Conservation (phyloP, 2,797 vertebrate genomes). For the Eidolon dupreanum region DNA sequence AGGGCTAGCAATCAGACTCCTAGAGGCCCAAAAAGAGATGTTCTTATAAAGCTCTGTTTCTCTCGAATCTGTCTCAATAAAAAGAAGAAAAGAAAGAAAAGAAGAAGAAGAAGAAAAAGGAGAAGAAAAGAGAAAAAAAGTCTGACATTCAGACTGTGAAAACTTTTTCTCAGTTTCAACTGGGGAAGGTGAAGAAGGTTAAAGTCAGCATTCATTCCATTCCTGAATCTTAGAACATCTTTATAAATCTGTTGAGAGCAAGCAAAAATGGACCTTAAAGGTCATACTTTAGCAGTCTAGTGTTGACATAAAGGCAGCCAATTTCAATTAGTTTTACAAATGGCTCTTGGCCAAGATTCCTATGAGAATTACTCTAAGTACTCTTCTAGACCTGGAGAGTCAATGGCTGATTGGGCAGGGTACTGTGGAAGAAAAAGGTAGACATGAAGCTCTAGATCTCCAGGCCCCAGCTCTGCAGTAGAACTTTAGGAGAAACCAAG, state of each 20-base stretch:
- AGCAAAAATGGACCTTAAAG: not conserved
- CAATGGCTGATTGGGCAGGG: not conserved
- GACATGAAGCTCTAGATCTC: not conserved
- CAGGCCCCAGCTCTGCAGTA: not conserved
- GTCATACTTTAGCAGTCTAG: not conserved
- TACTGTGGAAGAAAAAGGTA: not conserved
- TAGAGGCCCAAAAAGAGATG: not conserved
- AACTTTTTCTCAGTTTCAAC: not conserved
- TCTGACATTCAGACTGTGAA: not conserved
- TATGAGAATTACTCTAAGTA: not conserved
- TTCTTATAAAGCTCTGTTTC: not conserved
- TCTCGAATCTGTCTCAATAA: not conserved
- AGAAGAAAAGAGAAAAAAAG: not conserved
- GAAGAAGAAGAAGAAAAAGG: not conserved
- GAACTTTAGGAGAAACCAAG: not conserved
- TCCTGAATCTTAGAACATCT: not conserved
- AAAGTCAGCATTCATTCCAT: not conserved
- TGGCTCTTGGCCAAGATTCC: not conserved
- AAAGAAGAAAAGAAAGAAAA: too few species aligned
- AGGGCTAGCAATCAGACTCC: conserved; percentile 37
- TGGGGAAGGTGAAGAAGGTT: not conserved
- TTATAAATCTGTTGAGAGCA: not conserved
- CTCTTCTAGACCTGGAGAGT: not conserved
- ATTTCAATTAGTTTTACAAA: not conserved
- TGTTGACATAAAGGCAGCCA: not conserved